A percentile compares a stretch with the other conserved stretches of the same genome.
Evolutionary conservation across 2,113 vertebrate genomes (phyloP).

Genomic region (Stigmatopora argus): DNA sequence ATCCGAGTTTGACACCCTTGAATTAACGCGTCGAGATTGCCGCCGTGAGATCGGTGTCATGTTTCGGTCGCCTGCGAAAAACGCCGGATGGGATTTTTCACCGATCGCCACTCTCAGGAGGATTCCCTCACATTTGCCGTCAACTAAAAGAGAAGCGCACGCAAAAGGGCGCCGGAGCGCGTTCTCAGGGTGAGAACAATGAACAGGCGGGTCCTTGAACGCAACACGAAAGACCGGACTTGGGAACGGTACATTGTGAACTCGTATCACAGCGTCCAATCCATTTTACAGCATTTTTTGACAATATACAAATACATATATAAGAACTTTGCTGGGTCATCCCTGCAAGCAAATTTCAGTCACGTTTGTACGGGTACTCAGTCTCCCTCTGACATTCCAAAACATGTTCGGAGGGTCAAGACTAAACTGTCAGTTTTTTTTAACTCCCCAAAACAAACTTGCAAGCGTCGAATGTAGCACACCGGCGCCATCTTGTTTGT

Average conservation of each 20-base stretch:
- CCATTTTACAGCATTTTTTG: too few species aligned
- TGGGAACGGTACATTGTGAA: background rate
- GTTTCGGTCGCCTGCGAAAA: slow-evolving; percentile 38
- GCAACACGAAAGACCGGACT: slow-evolving; percentile 7
- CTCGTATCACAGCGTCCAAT: too few species aligned
- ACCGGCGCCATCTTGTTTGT: slow-evolving; percentile 13
- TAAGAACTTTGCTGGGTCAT: too few species aligned
- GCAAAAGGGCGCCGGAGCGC: slow-evolving; percentile 16
- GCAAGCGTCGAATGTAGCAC: slow-evolving; percentile 8
- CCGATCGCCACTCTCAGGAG: slow-evolving; percentile 47
- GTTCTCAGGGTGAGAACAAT: slow-evolving; percentile 37
- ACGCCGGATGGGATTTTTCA: slow-evolving; percentile 28
- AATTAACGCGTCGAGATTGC: slow-evolving; percentile 13
- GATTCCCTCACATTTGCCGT: slow-evolving; percentile 27
- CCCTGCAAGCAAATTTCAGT: too few species aligned
- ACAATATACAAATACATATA: too few species aligned
- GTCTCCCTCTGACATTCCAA: too few species aligned
- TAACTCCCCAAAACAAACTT: background rate
- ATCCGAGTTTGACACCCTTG: too few species aligned
- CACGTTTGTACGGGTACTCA: too few species aligned
- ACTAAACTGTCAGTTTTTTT: background rate
- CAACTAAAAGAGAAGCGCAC: slow-evolving; percentile 6
- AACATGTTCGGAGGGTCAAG: too few species aligned
- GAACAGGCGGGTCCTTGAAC: background rate
- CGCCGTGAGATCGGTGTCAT: slow-evolving; percentile 33